Evolutionary conservation across 2,888 invertebrate species (phyloP).

Genomic region (Carterocephalus palaemon): DNA sequence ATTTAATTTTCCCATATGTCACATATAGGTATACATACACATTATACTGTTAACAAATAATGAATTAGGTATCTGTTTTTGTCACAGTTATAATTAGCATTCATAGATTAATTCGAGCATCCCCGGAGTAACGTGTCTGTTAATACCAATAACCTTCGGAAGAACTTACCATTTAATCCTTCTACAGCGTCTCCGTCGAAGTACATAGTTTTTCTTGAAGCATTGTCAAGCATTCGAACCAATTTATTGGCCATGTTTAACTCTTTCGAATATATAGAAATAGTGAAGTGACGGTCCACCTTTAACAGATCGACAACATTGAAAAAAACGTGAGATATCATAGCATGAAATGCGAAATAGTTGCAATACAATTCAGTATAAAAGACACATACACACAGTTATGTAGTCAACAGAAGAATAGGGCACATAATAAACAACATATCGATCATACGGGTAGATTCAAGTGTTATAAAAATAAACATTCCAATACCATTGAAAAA

Average conservation of each 20-base stretch:
- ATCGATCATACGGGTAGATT: constrained; percentile 10
- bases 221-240: constrained; percentile 27
- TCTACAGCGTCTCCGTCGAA: not conserved
- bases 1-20: too few relatives aligned
- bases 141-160: constrained; percentile 12
- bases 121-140: not conserved
- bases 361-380: constrained; percentile 42
- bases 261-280: constrained; percentile 20
- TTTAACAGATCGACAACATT: constrained; percentile 73
- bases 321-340: constrained; percentile 57
- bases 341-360: constrained; percentile 46
- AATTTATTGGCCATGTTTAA: constrained; percentile 22
- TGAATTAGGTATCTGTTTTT: too few relatives aligned
- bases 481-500: not conserved
- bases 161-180: constrained; percentile 12
- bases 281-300: constrained; percentile 44
- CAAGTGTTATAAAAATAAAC: not conserved
- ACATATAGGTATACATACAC: too few relatives aligned
- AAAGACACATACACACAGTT: constrained; percentile 26
- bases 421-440: constrained; percentile 18
- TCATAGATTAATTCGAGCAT: not conserved
- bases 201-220: constrained; percentile 10
- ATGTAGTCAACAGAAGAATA: constrained; percentile 27
- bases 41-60: too few relatives aligned
- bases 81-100: not conserved